Base-by-base conservation (phyloP, 2,888 invertebrate species). In the Metopia argyrocephala region DNA sequence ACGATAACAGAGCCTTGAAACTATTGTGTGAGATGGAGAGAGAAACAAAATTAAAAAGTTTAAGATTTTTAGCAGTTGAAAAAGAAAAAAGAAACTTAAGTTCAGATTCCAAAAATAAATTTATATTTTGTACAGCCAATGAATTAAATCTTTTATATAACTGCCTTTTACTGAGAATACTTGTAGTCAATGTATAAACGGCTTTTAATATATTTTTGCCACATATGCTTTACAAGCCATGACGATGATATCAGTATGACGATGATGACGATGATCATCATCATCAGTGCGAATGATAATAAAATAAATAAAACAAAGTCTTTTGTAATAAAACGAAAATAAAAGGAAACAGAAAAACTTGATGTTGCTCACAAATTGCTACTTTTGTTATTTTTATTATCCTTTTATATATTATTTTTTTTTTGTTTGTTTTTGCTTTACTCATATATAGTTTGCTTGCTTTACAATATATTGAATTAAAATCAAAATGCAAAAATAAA, bases 171-270 rank as follows among this genome's bases (percentile, higher is more conserved):
- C 18, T 25, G 12, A 23, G 15, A n/a, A 2, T 62, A n/a, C 56
- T 38, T 62, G 50, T 56, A 18, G 62, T 5, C 54, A 68, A 28
- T 52, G 9, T 79, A 73, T 74, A 76, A 81, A 70, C 78, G 78
- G 81, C 65, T 78, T 81, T 81, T 81, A 81, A 81, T 81, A 81
- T 81, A 81, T 78, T 75, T 78, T 78, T 78, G 78, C 74, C 68
- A 81, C 81, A 81, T 69, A 78, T 78, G 78, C 74, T 69, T 74
- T 81, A 54, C 64, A 66, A 75, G 70, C 66, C 70, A 78, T 78
- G 61, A 74, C 54, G 68, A 69, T 69, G 54, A 69, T 69, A 76
- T 76, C 76, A 54, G 27, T 20, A 69, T 76, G 48, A 75, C 52
- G 57, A 18, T n/a, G n/a, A n/a, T 28, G 56, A 56, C 12, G 38